Base-by-base conservation (phyloP, 2,797 vertebrate species). In the Pipistrellus pygmaeus region DNA sequence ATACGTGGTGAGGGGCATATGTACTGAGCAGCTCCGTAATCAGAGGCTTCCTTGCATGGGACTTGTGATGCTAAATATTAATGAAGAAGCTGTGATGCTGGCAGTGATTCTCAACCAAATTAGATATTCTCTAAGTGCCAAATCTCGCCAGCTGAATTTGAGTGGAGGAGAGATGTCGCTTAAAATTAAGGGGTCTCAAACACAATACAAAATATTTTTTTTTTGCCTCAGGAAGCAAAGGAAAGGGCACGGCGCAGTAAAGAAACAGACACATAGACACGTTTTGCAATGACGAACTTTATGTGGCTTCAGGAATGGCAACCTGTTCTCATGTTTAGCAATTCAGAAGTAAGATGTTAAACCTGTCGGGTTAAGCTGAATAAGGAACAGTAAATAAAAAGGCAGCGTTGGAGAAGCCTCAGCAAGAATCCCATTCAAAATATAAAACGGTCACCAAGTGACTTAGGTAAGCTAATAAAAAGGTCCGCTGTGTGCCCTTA, bases 261-360 rank as follows among this genome's bases (percentile, higher is more conserved):
- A 96, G 25, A 96, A 96, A 87, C 18, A 91, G 85, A 96, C 93
- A 96, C 93, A 77, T 12, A 89, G 84, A 96, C 92, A 87, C 14
- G 44, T 85, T 97, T 96, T 95, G 68, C 62, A 95, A 89, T 77
- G 91, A 94, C 14, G 91, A 97, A 96, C 90, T 97, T 97, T 95
- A 94, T 97, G 78, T 96, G 86, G 81, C 73, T 17, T 83, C 92
- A 92, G 92, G 94, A 97, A 89, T 51, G 53, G 92, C 96, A 97
- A 97, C 95, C 92, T 96, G 96, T 96, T 96, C 68, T 97, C 85
- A 11, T 21, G 80, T 82, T 95, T 85, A 95, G 92, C 72, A 96
- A 53, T 96, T 93, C 92, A 53, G 30, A 85, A 69, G 85, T 66
- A 86, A 77, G 27, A 78, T 88, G 94, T 94, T 86, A 96, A 82